These are phyloP conservation scores for Orthosia gothica DNA, from an alignment of 2,888 invertebrate genomes.

Conservation along the genomic window DNA sequence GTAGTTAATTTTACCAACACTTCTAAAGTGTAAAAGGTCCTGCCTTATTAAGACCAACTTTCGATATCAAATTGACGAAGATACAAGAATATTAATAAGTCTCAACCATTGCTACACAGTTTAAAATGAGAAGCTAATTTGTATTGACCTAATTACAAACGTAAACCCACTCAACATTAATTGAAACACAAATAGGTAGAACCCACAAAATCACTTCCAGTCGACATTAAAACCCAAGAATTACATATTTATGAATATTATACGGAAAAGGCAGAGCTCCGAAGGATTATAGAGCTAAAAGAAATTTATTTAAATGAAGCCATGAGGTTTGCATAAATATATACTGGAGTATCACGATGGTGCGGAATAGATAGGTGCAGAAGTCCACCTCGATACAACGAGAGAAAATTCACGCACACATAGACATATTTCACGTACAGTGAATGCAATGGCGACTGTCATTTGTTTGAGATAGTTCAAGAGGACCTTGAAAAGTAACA, in stretches of 20 bases:
- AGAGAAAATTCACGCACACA: neutral
- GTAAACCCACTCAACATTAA: slow-evolving; percentile 11
- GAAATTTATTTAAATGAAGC: slow-evolving; percentile 65
- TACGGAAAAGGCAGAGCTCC: slow-evolving; percentile 30
- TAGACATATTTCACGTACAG: neutral
- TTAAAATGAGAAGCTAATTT: slow-evolving; percentile 10
- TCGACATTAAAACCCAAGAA: slow-evolving; percentile 27
- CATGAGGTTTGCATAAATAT: slow-evolving; percentile 60
- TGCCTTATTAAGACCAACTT: too few relatives aligned
- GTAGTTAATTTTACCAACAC: neutral
- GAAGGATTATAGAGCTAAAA: slow-evolving; percentile 37
- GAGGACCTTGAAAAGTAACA: too few relatives aligned
- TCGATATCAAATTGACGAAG: too few relatives aligned
- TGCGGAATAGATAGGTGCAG: neutral
- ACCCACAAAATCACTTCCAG: slow-evolving; percentile 30
- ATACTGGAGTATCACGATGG: slow-evolving; percentile 20
- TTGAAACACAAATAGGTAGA: slow-evolving; percentile 19
- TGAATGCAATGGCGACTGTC: neutral
- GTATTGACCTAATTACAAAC: neutral
- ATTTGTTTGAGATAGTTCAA: neutral
- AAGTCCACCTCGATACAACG: neutral
- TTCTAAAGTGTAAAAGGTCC: neutral
- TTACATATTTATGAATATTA: slow-evolving; percentile 51
- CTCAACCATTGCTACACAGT: neutral
- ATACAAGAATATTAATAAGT: neutral